A percentile compares a stretch with the other conserved stretches of the same genome.
Conservation (phyloP, 92 coral and sea anemone genomes). For the Anthopleura xanthogrammica region DNA sequence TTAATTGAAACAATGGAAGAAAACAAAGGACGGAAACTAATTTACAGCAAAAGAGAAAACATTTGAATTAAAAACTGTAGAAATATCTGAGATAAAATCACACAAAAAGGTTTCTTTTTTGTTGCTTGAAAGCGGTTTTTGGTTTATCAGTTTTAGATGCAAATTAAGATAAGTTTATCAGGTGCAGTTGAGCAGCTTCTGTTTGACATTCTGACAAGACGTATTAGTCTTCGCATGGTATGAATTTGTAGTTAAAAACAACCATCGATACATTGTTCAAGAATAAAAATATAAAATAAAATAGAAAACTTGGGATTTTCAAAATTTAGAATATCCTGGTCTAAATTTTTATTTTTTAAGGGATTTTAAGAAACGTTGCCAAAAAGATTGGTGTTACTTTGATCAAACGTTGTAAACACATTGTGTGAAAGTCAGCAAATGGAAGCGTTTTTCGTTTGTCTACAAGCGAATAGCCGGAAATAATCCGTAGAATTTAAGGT, state of each 20-base stretch:
- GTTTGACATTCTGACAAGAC: neutral
- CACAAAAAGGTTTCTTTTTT: neutral
- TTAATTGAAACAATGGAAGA: neutral
- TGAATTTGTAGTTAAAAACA: neutral
- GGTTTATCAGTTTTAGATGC: neutral
- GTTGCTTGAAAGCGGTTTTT: neutral
- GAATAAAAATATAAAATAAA: neutral
- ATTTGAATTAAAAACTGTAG: neutral
- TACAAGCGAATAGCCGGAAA: constrained; percentile 1
- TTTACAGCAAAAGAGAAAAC: neutral
- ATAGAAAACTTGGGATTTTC: neutral
- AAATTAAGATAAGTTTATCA: neutral
- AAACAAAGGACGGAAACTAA: neutral
- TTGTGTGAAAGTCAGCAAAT: neutral
- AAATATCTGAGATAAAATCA: neutral
- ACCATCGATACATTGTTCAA: neutral
- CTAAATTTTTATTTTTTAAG: neutral
- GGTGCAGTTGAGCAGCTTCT: neutral
- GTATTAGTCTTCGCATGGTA: neutral
- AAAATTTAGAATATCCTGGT: neutral
- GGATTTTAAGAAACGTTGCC: neutral
- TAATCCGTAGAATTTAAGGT: neutral
- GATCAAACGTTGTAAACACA: neutral
- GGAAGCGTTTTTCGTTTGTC: neutral
- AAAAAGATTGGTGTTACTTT: neutral